phyloP scores from a whole-genome alignment of 1,140 invertebrate genomes.

The Gonioctena quinquepunctata region DNA sequence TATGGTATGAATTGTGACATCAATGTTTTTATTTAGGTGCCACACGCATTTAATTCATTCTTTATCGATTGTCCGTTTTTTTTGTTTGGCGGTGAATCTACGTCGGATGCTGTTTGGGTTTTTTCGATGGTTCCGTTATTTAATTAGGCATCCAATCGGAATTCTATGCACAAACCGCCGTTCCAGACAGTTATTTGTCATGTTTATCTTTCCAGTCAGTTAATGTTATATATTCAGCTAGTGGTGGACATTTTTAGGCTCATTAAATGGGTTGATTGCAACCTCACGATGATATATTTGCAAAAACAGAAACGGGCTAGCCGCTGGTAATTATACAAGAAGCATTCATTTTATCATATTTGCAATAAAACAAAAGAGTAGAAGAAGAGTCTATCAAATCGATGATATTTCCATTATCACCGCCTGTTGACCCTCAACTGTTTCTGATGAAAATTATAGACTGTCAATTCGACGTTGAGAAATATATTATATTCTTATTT shows the following conservation, averaged over 20 bases:
- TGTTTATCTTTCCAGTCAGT: slow-evolving; percentile 4
- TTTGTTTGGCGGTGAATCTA: slow-evolving; percentile 2
- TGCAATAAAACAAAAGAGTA: too few relatives aligned
- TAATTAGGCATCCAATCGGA: not conserved
- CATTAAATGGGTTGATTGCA: too few relatives aligned
- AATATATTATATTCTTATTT: too few relatives aligned
- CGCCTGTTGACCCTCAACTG: too few relatives aligned
- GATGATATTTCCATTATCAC: too few relatives aligned
- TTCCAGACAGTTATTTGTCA: slow-evolving; percentile 5
- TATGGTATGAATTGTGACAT: slow-evolving; percentile 22
- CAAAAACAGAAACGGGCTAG: too few relatives aligned
- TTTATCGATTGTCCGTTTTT: slow-evolving; percentile 20
- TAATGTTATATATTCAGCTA: not conserved
- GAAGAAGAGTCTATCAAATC: too few relatives aligned
- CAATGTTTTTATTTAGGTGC: slow-evolving; percentile 27
- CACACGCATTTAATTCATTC: slow-evolving; percentile 18
- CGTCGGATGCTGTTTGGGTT: slow-evolving; percentile 15
- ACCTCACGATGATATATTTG: too few relatives aligned
- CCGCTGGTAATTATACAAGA: too few relatives aligned
- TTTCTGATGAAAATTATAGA: too few relatives aligned
- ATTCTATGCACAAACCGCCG: not conserved
- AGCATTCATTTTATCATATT: too few relatives aligned
- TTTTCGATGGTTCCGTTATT: slow-evolving; percentile 22
- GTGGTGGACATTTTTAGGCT: not conserved
- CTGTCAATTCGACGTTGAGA: too few relatives aligned